A percentile compares a stretch with the other conserved stretches of the same genome.
phyloP scores from a whole-genome alignment of 2,888 invertebrate genomes.

The Eremobia ochroleuca region DNA sequence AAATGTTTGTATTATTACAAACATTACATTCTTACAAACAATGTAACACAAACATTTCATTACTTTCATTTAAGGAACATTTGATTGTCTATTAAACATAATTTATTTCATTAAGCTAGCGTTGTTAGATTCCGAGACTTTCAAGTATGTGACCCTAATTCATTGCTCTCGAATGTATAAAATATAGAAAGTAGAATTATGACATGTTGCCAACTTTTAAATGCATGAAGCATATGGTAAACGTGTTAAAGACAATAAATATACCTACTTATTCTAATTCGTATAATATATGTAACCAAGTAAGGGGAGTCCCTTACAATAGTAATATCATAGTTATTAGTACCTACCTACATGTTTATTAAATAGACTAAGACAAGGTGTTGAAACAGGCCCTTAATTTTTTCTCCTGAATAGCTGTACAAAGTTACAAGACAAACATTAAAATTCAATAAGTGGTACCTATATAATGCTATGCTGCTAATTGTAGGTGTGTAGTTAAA shows the following conservation, averaged over 20 bases:
- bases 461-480: neutral
- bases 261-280: neutral
- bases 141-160: no score
- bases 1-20: no score
- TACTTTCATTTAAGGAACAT: no score
- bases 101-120: no score
- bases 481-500: neutral
- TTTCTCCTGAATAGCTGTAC: constrained; percentile 7
- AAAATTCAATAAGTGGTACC: constrained; percentile 15
- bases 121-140: no score
- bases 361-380: neutral
- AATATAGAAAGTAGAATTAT: constrained; percentile 25
- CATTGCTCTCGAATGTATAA: no score
- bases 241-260: neutral
- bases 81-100: no score
- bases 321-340: neutral
- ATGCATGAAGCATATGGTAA: neutral
- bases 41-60: no score
- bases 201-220: neutral
- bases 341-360: neutral
- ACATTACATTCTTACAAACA: no score
- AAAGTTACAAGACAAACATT: constrained; percentile 17
- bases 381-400: constrained; percentile 5
- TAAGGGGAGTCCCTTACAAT: neutral
- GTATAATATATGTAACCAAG: no score